Evolutionary conservation across 2,888 invertebrate species (phyloP).

Genomic region (Abscondita cerata): DNA sequence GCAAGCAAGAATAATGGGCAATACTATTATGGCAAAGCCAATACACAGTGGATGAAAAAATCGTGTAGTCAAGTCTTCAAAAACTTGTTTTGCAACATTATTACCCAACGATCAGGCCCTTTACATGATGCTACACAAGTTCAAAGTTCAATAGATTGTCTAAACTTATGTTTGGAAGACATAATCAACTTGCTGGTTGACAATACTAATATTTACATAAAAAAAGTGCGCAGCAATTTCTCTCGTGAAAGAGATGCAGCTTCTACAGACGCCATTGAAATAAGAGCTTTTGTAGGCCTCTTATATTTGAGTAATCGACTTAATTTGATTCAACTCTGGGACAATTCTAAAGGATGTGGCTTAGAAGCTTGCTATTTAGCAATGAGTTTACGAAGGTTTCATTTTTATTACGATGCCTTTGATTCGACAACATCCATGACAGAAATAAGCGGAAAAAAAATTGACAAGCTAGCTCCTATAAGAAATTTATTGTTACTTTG

Average conservation of each 20-base stretch:
- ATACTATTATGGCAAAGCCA: conserved; percentile 1
- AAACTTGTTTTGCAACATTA: too few relatives aligned
- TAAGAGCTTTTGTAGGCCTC: not conserved
- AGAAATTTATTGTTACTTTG: too few relatives aligned
- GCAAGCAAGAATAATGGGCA: not conserved
- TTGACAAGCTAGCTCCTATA: too few relatives aligned
- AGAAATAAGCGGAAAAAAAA: not conserved
- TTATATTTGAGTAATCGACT: not conserved
- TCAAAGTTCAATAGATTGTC: not conserved
- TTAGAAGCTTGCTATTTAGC: conserved; percentile 4
- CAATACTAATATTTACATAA: too few relatives aligned
- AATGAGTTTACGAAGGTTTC: not conserved
- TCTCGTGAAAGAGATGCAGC: too few relatives aligned
- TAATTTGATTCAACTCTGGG: not conserved
- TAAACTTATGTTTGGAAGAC: not conserved
- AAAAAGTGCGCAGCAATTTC: too few relatives aligned
- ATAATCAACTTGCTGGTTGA: not conserved
- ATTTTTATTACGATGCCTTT: not conserved
- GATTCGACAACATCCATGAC: not conserved
- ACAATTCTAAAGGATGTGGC: not conserved
- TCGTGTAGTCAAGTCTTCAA: not conserved
- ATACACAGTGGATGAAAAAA: not conserved
- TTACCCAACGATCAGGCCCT: too few relatives aligned
- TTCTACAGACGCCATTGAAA: not conserved
- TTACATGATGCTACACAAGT: too few relatives aligned